Evolutionary conservation across 2,797 vertebrate genomes (phyloP), one percentile per base, ranked within the genome.

Genomic region (Leptoclinus maculatus): DNA sequence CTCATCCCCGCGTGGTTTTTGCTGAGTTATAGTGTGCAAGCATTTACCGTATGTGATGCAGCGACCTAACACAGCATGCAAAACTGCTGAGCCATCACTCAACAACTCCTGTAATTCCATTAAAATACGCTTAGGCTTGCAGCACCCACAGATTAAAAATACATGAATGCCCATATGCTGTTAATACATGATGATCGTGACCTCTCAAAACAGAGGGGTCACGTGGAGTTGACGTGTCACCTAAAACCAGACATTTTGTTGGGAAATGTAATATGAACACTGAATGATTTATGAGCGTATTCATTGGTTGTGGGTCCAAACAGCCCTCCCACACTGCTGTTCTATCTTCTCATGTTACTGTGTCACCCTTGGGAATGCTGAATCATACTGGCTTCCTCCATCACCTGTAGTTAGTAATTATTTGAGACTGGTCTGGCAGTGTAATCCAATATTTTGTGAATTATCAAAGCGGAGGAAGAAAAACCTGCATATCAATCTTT

Each of bases 201-300:
- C 74, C 76, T 85, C 84, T 65, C 54, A 66, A 78, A 81, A 75
- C 36, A 13, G 23, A 51, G 21, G 83, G 87, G 83, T 91, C 84
- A 83, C 76, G 43, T 38, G 64, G 62, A 91, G 87, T 89, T 80
- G 83, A 82, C 79, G 7, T 66, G 87, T 63, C 87, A 94, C 79
- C 83, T 79, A 82, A 93, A 87, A 75, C 88, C 83, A 73, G 58
- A 76, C 80, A 79, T 82, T 80, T 80, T 83, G 79, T 72, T 69
- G 38, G 83, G 87, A 84, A 82, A 91, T 74, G 58, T 59, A 81
- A 90, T 79, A 88, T 58, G 49, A 63, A 68, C 54, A 11, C 71
- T 93, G 92, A 92, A 93, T 90, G 86, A 92, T 93, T 90, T 65
- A 94, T 89, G 84, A 84, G 74, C 14, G 62, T 62, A 73, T 85